A percentile compares a stretch with the other conserved stretches of the same genome.
Conservation (phyloP, 2,888 invertebrate genomes). For the Aquatica leii region DNA sequence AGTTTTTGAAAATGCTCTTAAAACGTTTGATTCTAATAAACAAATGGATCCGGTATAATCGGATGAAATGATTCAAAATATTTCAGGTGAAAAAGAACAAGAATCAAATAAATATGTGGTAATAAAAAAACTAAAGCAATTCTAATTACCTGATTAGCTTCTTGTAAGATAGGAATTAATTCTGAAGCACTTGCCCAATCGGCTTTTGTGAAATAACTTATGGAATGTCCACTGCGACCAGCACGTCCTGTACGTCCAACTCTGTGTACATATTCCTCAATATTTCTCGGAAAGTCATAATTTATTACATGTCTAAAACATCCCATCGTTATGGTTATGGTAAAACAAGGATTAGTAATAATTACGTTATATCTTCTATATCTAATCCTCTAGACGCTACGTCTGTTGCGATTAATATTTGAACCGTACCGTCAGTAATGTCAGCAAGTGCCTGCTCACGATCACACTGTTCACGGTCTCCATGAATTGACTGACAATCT, state of each 20-base stretch:
- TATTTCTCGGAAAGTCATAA: constrained; percentile 91
- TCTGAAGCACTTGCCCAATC: constrained; percentile 87
- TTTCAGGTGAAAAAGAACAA: too few relatives aligned
- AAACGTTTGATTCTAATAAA: too few relatives aligned
- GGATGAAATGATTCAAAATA: too few relatives aligned
- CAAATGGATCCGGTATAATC: too few relatives aligned
- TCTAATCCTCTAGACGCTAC: constrained; percentile 95
- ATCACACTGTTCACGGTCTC: constrained; percentile 80
- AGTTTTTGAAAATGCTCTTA: too few relatives aligned
- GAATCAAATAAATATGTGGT: too few relatives aligned
- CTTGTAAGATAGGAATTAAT: constrained; percentile 84
- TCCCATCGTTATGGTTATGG: background rate
- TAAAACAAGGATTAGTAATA: background rate
- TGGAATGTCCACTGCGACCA: constrained; percentile 82
- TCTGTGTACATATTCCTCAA: constrained; percentile 95
- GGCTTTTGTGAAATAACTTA: constrained; percentile 79
- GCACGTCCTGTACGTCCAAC: constrained; percentile 97
- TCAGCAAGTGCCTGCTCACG: constrained; percentile 85
- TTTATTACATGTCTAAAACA: constrained; percentile 81
- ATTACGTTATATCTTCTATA: constrained; percentile 83
- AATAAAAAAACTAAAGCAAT: too few relatives aligned
- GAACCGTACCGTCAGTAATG: constrained; percentile 79
- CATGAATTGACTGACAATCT: constrained; percentile 84
- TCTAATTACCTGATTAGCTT: constrained; percentile 73
- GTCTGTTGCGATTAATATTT: constrained; percentile 92